Conservation (phyloP, 2,888 invertebrate species). For the Nesidiocoris tenuis region DNA sequence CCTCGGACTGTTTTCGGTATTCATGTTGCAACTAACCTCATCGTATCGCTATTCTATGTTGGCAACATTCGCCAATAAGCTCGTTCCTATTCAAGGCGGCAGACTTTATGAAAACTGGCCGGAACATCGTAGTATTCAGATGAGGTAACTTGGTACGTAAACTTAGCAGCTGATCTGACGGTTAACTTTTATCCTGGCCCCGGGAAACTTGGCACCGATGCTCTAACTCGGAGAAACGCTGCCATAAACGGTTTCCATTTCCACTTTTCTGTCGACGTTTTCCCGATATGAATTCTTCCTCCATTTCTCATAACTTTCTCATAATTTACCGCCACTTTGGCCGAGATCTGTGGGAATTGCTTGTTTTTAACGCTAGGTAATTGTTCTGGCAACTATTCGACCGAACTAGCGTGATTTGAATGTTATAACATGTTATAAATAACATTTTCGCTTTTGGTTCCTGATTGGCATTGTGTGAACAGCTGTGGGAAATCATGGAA, state of each 20-base stretch:
- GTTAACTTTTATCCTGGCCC: slow-evolving; percentile 2
- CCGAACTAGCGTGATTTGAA: too few relatives aligned
- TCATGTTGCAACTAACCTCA: not conserved
- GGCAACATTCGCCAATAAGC: not conserved
- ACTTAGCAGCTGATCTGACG: not conserved
- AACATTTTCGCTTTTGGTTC: too few relatives aligned
- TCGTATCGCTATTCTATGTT: not conserved
- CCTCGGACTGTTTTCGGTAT: not conserved
- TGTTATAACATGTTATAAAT: too few relatives aligned
- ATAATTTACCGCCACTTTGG: too few relatives aligned
- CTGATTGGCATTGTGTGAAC: too few relatives aligned
- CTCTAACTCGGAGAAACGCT: not conserved
- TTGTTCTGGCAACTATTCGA: too few relatives aligned
- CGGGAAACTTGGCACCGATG: slow-evolving; percentile 1
- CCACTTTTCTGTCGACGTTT: not conserved
- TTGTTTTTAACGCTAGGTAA: too few relatives aligned
- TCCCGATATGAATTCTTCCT: not conserved
- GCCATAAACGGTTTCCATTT: not conserved
- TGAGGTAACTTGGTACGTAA: not conserved
- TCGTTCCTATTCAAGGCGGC: not conserved
- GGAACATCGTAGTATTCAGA: not conserved
- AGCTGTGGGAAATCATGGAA: too few relatives aligned
- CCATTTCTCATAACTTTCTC: not conserved
- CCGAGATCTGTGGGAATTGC: too few relatives aligned
- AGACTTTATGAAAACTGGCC: not conserved